Conservation (phyloP, 2,888 invertebrate species). For the Temnothorax rugatulus region DNA sequence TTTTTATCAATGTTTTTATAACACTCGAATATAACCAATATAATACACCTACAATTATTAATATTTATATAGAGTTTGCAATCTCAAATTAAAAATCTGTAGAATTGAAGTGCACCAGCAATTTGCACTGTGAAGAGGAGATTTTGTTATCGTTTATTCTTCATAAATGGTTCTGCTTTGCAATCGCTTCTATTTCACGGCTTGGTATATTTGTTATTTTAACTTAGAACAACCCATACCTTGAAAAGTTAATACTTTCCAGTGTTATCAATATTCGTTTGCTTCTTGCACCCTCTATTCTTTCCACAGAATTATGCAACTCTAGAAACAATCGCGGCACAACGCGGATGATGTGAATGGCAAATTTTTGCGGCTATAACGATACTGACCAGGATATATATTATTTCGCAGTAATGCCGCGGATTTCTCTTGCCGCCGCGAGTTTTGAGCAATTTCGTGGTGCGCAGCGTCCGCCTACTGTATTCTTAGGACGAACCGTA, state of each 20-base stretch:
- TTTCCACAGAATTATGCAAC: constrained; percentile 30
- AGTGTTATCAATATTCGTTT: background rate
- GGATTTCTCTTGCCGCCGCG: constrained; percentile 38
- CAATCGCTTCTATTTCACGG: background rate
- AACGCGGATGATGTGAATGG: background rate
- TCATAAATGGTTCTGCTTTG: background rate
- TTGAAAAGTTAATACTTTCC: constrained; percentile 3
- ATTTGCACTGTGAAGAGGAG: background rate
- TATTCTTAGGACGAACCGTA: constrained; percentile 48
- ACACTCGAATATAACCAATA: background rate
- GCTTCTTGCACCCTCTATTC: background rate
- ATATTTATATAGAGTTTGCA: background rate
- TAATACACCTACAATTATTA: background rate
- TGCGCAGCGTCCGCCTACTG: constrained; percentile 29
- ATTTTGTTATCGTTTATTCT: background rate
- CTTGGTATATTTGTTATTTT: constrained; percentile 1
- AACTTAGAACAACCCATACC: background rate
- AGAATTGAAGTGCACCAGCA: background rate
- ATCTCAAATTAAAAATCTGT: background rate
- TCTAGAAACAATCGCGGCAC: constrained; percentile 55
- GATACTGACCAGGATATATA: constrained; percentile 39
- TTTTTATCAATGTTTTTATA: background rate
- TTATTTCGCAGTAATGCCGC: constrained; percentile 62
- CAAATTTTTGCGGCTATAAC: constrained; percentile 59
- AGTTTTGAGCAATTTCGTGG: constrained; percentile 60